Percentiles rank a stretch among this genome's conserved stretches.
phyloP scores from a whole-genome alignment of 1,140 invertebrate genomes.

The Brachionus paranguensis region DNA sequence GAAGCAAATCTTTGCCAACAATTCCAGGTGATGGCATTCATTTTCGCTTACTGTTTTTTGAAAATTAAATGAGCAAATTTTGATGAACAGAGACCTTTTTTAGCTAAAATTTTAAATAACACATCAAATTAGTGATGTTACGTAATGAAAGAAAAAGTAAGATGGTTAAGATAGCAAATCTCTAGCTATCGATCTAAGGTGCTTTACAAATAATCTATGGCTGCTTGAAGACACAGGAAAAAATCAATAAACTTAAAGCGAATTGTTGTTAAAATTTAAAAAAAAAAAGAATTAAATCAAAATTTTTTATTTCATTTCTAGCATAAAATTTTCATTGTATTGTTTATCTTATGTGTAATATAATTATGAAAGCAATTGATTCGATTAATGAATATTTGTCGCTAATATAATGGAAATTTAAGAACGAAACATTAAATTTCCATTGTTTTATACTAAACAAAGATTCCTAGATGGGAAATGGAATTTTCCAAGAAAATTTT shows the following conservation, averaged over 20 bases:
- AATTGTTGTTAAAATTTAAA: not conserved
- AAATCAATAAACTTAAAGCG: constrained; percentile 14
- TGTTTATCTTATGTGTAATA: not conserved
- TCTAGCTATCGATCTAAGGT: not conserved
- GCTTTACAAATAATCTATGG: not conserved
- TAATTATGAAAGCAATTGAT: not conserved
- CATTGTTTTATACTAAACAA: not conserved
- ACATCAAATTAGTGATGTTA: not conserved
- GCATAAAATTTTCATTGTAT: not conserved
- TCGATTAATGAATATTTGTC: constrained; percentile 22
- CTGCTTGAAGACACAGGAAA: not conserved
- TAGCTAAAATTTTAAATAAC: not conserved
- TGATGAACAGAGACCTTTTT: not conserved
- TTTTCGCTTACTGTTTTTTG: not conserved
- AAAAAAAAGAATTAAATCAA: constrained; percentile 13
- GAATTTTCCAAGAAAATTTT: not conserved
- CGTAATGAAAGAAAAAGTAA: not conserved
- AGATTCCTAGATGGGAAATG: not conserved
- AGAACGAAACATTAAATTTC: constrained; percentile 11
- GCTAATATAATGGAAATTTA: not conserved
- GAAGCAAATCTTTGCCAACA: not conserved
- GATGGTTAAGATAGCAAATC: not conserved
- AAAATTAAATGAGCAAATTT: not conserved
- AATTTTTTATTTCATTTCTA: not conserved
- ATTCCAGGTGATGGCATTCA: not conserved